These are phyloP conservation scores for Autographa gamma DNA, from an alignment of 2,888 invertebrate species.

Conservation along the genomic window DNA sequence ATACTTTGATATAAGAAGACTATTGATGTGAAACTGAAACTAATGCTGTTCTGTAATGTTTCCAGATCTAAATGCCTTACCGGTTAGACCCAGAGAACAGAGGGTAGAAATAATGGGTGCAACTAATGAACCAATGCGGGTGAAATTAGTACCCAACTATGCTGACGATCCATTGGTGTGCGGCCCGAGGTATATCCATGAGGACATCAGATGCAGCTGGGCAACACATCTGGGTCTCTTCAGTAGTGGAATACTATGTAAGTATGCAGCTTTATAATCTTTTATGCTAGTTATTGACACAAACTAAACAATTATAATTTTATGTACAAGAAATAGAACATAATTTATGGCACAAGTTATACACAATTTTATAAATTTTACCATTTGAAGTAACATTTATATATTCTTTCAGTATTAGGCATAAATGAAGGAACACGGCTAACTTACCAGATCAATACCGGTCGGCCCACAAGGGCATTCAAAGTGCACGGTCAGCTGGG, in stretches of 20 bases:
- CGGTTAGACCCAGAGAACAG: conserved; percentile 89
- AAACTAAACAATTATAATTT: too few relatives aligned
- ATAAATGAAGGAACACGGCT: conserved; percentile 90
- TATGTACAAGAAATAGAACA: too few relatives aligned
- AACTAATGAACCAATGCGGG: conserved; percentile 88
- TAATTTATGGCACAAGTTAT: too few relatives aligned
- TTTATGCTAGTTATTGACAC: too few relatives aligned
- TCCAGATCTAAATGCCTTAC: conserved; percentile 92
- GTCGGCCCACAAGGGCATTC: conserved; percentile 91
- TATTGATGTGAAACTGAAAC: neutral
- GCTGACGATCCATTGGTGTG: conserved; percentile 93
- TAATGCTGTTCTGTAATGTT: conserved; percentile 21
- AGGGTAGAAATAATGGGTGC: conserved; percentile 91
- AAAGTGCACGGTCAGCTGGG: conserved; percentile 93
- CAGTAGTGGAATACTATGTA: conserved; percentile 93
- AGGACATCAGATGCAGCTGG: conserved; percentile 90
- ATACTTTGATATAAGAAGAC: too few relatives aligned
- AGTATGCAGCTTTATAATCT: conserved; percentile 56
- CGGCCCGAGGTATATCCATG: conserved; percentile 92
- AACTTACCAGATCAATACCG: conserved; percentile 88
- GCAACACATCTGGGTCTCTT: conserved; percentile 90
- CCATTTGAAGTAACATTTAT: too few relatives aligned
- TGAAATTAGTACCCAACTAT: conserved; percentile 90
- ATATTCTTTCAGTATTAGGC: conserved; percentile 90
- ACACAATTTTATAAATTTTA: neutral